Evolutionary conservation across 2,888 invertebrate species (phyloP), one percentile per base, ranked within the genome.

Genomic region (Tupiocoris notatus): DNA sequence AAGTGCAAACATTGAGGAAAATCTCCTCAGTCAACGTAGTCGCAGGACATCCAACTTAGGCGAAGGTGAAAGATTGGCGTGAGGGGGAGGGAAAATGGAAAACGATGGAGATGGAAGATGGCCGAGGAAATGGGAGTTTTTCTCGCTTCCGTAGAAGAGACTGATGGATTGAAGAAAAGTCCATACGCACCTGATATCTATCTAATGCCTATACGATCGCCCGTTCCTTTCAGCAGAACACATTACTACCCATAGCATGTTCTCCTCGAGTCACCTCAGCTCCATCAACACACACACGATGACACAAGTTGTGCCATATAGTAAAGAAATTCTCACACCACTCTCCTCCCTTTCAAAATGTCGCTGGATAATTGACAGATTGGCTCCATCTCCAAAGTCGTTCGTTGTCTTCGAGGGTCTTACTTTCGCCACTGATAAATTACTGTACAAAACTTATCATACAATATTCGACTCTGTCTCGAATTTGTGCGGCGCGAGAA

Each of bases 41-140:
- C 59, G 22, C 18, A 25, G 39, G 39, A 39, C 39, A 39, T 7
- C 6, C 6, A 39, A 39, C 6, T 39, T 39, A 39, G 39, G 3
- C 6, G 39, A 3, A 39, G 39, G 54, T 54, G 54, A 54, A 54
- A 54, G n/a, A n/a, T n/a, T n/a, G n/a, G n/a, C n/a, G n/a, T n/a
- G 21, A 6, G 70, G 61, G 24, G 25, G 70, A 61, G 21, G 70
- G 70, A n/a, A n/a, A n/a, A n/a, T 58, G 70, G 58, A 70, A 70
- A 70, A 70, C 59, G 61, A 59, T 70, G 73, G 62, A 62, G 73
- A 73, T 22, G 73, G 25, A 23, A n/a, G 59, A 59, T 21, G 61
- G 21, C 70, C 59, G 70, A 63, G 73, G 73, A 73, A 73, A 73
- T 73, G 73, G 73, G 62, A 73, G 73, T 73, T 73, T 73, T 73